Percentiles rank a stretch among this genome's conserved stretches.
Evolutionary conservation across 2,888 invertebrate genomes (phyloP).

Genomic region (Chrysotoxum bicinctum): DNA sequence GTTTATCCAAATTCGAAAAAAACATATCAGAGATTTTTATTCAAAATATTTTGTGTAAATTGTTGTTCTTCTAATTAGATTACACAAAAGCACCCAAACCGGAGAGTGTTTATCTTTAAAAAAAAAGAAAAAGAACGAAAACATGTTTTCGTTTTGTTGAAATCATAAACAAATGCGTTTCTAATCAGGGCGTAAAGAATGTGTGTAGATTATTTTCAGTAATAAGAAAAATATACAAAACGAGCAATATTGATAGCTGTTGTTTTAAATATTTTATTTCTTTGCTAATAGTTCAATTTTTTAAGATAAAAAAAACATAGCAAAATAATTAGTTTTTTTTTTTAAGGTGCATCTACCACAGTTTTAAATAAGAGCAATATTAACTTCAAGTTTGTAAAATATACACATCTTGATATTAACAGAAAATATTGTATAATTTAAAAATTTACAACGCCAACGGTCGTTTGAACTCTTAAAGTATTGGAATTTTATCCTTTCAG

Average conservation of each 20-base stretch:
- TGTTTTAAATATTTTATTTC: background rate
- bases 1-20: too few species aligned
- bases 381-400: too few species aligned
- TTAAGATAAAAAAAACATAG: too few species aligned
- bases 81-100: background rate
- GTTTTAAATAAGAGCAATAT: too few species aligned
- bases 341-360: too few species aligned
- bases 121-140: background rate
- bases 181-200: too few species aligned
- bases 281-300: background rate
- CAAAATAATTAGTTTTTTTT: too few species aligned
- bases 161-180: constrained; percentile 3
- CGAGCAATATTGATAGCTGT: background rate
- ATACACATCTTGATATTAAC: too few species aligned
- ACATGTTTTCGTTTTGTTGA: constrained; percentile 4
- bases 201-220: background rate
- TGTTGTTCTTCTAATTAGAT: background rate
- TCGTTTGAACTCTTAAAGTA: too few species aligned
- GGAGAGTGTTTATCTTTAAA: background rate
- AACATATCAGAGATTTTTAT: background rate
- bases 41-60: background rate
- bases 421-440: too few species aligned
- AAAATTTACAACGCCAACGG: too few species aligned
- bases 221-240: background rate
- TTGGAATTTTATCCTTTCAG: too few species aligned